Percentiles rank a stretch among this genome's conserved stretches.
phyloP scores from a whole-genome alignment of 2,888 invertebrate genomes.

The Vandiemenella viatica region DNA sequence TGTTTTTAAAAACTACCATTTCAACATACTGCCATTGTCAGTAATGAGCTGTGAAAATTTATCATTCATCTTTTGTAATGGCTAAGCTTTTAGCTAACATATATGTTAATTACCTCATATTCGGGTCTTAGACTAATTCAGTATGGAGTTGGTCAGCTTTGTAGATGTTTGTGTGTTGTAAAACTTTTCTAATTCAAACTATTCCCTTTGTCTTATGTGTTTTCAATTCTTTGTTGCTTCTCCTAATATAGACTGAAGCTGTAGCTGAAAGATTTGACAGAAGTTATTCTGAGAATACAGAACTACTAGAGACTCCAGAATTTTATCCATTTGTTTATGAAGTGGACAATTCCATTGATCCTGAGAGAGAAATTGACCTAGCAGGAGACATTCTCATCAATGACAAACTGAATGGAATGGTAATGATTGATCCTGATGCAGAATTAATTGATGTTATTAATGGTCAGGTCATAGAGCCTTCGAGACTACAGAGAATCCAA shows the following conservation, averaged over 20 bases:
- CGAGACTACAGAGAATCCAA: too few species aligned
- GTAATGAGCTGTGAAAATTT: too few species aligned
- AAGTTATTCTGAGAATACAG: background rate
- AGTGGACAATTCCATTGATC: conserved; percentile 6
- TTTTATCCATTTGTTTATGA: background rate
- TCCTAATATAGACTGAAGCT: conserved; percentile 2
- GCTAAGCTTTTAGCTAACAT: too few species aligned
- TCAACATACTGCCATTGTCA: too few species aligned
- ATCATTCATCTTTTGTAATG: too few species aligned
- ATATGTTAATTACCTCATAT: too few species aligned
- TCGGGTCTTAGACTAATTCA: too few species aligned
- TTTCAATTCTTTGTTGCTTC: conserved; percentile 6
- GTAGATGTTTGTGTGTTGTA: too few species aligned
- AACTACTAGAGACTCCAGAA: background rate
- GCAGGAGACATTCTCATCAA: conserved; percentile 6
- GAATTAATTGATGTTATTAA: conserved; percentile 6
- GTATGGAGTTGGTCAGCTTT: too few species aligned
- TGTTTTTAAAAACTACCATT: too few species aligned
- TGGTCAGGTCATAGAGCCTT: too few species aligned
- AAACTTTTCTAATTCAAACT: too few species aligned
- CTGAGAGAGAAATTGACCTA: background rate
- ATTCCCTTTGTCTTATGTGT: conserved; percentile 9
- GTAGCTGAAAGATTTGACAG: background rate
- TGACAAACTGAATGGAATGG: conserved; percentile 5
- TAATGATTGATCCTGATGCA: conserved; percentile 9